Base-by-base conservation (phyloP, 2,113 vertebrate genomes). In the Delphinus delphis region DNA sequence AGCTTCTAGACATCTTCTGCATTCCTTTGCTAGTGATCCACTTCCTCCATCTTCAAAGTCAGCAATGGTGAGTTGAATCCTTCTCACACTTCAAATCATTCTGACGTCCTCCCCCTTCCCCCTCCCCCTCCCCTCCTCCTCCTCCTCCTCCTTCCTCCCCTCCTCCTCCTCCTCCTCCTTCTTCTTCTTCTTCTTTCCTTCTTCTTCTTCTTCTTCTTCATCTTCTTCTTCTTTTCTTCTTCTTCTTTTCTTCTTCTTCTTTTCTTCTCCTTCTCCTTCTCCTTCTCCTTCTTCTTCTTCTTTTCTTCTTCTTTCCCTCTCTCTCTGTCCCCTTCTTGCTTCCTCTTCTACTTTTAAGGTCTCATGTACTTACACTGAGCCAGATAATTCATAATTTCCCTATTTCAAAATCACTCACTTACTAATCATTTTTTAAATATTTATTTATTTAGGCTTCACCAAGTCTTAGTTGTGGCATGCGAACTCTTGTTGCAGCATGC, bases 401-500 rank as follows among this genome's bases (percentile, higher is more conserved):
- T 67, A 28, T 80, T 91, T 87, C 20, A 58, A 71, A 95, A 53
- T 88, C 68, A 87, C 17, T 41, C 73, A 38, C 23, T 90, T 73
- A 74, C 23, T 63, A 53, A 62, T n/a, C 12, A 5, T 47, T 38
- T 58, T 21, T 58, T 0, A 2, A 58, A 58, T 7, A 53, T 53
- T 17, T 53, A 53, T 47, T 55, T 55, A 55, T 20, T 17, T 55
- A 6, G 53, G 53, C 17, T 18, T 0, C 20, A 21, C 2, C 7
- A 21, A 21, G 55, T 21, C 55, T 58, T 21, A 58, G 55, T 2
- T 21, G 55, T 8, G 2, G 55, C 55, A 58, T 8, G 7, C 0
- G 0, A 8, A 8, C 17, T 58, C 55, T 21, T 58, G 55, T 58
- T 58, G 55, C 18, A 21, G 55, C 55, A 21, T 21, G 18, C 18